A percentile compares a stretch with the other conserved stretches of the same genome.
These are phyloP conservation scores for Melieria crassipennis DNA, from an alignment of 2,888 invertebrate species.

Conservation along the genomic window DNA sequence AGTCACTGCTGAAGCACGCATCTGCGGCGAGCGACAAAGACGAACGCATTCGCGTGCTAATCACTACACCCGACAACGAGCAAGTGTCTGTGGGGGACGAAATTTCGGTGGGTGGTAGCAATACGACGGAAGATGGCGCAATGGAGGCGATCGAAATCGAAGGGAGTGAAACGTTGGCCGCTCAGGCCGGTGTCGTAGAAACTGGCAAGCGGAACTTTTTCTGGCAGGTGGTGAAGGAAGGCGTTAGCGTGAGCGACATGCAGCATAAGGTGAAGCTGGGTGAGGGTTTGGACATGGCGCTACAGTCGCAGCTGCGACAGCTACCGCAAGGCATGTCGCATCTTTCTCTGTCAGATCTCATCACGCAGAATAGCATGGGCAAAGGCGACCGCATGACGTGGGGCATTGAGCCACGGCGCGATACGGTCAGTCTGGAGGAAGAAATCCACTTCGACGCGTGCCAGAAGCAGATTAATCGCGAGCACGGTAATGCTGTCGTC, in stretches of 20 bases:
- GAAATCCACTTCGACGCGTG: slow-evolving; percentile 58
- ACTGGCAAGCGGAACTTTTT: slow-evolving; percentile 53
- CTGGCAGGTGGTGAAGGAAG: slow-evolving; percentile 63
- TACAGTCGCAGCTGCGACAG: slow-evolving; percentile 3
- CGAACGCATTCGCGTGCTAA: slow-evolving; percentile 57
- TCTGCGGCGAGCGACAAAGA: slow-evolving; percentile 42
- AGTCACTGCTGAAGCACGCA: slow-evolving; percentile 48
- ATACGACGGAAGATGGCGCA: slow-evolving; percentile 51
- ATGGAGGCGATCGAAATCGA: slow-evolving; percentile 61
- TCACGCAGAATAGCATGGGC: slow-evolving; percentile 64
- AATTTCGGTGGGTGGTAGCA: slow-evolving; percentile 45
- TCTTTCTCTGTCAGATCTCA: slow-evolving; percentile 62
- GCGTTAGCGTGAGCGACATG: slow-evolving; percentile 57
- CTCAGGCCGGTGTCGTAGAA: background rate
- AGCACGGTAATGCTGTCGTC: slow-evolving; percentile 67
- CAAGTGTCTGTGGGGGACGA: slow-evolving; percentile 59
- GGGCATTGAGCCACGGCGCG: slow-evolving; percentile 64
- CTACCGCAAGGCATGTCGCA: slow-evolving; percentile 49
- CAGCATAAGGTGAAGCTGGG: slow-evolving; percentile 47
- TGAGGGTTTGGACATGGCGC: slow-evolving; percentile 41
- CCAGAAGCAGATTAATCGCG: slow-evolving; percentile 55
- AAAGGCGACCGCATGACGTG: slow-evolving; percentile 62
- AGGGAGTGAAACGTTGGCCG: background rate
- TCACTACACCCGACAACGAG: slow-evolving; percentile 64
- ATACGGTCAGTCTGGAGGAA: slow-evolving; percentile 61